A percentile compares a stretch with the other conserved stretches of the same genome.
phyloP scores from a whole-genome alignment of 2,888 invertebrate genomes.

The Caenorhabditis sp. region DNA sequence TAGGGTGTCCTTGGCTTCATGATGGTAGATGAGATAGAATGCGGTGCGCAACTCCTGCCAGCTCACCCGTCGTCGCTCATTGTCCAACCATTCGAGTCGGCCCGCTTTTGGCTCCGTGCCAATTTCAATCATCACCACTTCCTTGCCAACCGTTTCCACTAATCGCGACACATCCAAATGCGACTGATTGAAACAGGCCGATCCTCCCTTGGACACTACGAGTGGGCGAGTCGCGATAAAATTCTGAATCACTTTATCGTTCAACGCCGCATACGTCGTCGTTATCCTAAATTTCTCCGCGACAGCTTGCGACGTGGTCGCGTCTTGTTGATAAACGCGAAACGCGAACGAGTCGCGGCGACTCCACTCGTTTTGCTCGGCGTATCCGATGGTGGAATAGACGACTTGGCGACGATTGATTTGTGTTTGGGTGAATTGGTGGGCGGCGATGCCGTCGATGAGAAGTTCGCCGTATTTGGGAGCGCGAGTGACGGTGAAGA shows the following conservation, averaged over 20 bases:
- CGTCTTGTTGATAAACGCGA: constrained; percentile 21
- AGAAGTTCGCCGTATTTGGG: constrained; percentile 56
- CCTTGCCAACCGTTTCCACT: constrained; percentile 38
- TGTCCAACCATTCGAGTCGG: constrained; percentile 48
- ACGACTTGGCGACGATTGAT: constrained; percentile 50
- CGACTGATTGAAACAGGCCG: constrained; percentile 54
- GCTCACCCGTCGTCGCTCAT: constrained; percentile 26
- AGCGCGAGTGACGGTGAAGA: constrained; percentile 52
- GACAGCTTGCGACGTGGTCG: background rate
- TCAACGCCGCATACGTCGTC: constrained; percentile 60
- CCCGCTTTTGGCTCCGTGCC: constrained; percentile 50
- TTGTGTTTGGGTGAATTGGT: constrained; percentile 50
- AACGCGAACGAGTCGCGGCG: constrained; percentile 51
- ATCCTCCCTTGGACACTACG: constrained; percentile 55
- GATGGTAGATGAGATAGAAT: constrained; percentile 42
- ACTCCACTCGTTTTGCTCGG: constrained; percentile 50
- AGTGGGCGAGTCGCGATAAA: constrained; percentile 47
- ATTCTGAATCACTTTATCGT: constrained; percentile 39
- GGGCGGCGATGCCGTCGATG: constrained; percentile 44
- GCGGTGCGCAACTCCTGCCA: constrained; percentile 54
- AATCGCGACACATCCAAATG: constrained; percentile 57
- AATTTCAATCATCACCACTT: constrained; percentile 49
- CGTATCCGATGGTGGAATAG: constrained; percentile 41
- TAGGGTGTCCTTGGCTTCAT: constrained; percentile 44
- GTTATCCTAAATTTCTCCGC: constrained; percentile 55